phyloP scores from a whole-genome alignment of 1,140 invertebrate genomes.

The Reticulitermes speratus region DNA sequence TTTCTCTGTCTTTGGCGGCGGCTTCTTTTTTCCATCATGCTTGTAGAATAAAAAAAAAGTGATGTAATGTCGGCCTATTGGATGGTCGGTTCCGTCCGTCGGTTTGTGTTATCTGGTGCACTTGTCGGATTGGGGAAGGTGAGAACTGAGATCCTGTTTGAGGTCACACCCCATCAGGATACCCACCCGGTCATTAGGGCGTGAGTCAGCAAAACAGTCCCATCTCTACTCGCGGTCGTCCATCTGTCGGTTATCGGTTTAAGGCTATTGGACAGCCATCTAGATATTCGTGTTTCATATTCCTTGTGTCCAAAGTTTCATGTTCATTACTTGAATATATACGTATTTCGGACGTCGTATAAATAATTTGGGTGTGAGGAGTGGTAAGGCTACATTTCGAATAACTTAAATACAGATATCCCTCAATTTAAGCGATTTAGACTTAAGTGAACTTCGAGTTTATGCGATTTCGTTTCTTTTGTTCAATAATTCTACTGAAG shows the following conservation, averaged over 20 bases:
- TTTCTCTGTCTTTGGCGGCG: not conserved
- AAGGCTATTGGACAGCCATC: not conserved
- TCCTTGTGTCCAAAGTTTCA: no score
- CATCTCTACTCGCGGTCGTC: not conserved
- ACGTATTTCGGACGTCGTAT: no score
- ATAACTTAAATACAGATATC: no score
- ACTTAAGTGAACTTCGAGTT: no score
- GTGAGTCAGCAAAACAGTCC: not conserved
- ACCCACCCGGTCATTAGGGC: slow-evolving; percentile 14
- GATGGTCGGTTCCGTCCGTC: not conserved
- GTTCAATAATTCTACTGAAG: no score
- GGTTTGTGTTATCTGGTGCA: slow-evolving; percentile 15
- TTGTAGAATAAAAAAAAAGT: not conserved
- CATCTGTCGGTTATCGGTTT: not conserved
- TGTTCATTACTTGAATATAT: no score
- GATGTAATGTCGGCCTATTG: not conserved
- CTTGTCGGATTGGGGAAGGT: slow-evolving; percentile 16
- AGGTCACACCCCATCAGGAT: slow-evolving; percentile 14
- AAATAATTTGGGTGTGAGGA: no score
- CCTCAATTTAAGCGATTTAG: no score
- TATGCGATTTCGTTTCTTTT: no score
- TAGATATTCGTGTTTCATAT: not conserved
- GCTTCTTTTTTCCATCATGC: not conserved
- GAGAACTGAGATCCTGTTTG: slow-evolving; percentile 20
- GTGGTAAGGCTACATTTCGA: no score